A percentile compares a stretch with the other conserved stretches of the same genome.
Evolutionary conservation across 2,113 vertebrate genomes (phyloP).

Genomic region (Onychorhynchus coronatus): DNA sequence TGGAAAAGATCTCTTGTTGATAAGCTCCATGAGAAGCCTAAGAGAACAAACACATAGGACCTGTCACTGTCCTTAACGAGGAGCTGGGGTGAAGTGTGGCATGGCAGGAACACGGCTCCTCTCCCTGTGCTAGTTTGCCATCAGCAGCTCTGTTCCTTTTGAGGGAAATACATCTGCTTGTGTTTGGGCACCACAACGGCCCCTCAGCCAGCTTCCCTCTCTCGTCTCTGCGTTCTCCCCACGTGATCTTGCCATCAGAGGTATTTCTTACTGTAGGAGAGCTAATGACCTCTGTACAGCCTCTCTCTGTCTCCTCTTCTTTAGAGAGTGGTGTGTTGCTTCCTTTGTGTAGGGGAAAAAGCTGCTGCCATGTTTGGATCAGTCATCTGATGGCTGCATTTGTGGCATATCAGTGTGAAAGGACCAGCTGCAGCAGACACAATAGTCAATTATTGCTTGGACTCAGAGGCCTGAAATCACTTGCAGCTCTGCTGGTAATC

Average conservation of each 20-base stretch:
- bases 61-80: background rate
- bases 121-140: background rate
- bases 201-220: constrained; percentile 11
- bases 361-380: constrained; percentile 28
- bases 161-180: background rate
- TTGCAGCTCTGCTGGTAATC: constrained; percentile 49
- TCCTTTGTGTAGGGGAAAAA: constrained; percentile 33
- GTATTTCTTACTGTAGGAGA: constrained; percentile 38
- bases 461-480: constrained; percentile 36
- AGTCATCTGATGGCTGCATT: constrained; percentile 49
- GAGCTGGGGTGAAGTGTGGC: background rate
- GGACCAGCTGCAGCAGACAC: constrained; percentile 39
- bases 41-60: background rate
- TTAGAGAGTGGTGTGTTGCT: constrained; percentile 26
- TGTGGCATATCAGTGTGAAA: constrained; percentile 48
- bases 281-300: constrained; percentile 47
- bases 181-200: constrained; percentile 6
- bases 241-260: constrained; percentile 60
- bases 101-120: background rate
- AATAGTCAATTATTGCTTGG: constrained; percentile 58
- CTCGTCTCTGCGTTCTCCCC: constrained; percentile 11
- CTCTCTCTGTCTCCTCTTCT: constrained; percentile 27
- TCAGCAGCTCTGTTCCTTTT: background rate
- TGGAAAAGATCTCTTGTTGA: background rate
- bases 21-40: background rate